A percentile compares a stretch with the other conserved stretches of the same genome.
Conservation (phyloP, 2,797 vertebrate genomes). For the Phyllotis vaccarum region DNA sequence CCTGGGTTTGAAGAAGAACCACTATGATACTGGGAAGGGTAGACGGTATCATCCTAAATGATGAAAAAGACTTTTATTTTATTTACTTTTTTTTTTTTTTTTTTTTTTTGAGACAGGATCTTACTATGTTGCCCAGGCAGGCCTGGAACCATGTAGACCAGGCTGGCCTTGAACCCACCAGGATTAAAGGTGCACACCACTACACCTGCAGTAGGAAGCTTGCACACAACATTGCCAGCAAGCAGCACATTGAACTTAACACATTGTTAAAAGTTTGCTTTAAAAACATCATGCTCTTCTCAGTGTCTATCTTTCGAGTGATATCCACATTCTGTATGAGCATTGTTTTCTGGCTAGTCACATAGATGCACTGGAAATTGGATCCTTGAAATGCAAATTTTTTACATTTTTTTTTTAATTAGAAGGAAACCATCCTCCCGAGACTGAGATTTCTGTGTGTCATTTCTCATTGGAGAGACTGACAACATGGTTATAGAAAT, state of each 20-base stretch:
- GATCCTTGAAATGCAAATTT: slow-evolving; percentile 1
- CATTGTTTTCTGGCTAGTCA: not conserved
- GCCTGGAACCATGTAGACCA: not conserved
- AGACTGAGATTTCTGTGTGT: not conserved
- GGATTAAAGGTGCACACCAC: not conserved
- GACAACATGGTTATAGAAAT: not conserved
- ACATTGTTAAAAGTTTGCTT: not conserved
- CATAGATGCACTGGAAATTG: not conserved
- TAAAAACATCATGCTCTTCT: not conserved
- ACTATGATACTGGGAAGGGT: not conserved
- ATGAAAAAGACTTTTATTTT: not conserved
- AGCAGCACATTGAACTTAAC: not conserved
- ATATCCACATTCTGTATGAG: not conserved
- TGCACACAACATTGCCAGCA: not conserved
- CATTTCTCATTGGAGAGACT: not conserved
- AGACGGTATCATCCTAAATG: not conserved
- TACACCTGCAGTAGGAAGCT: not conserved
- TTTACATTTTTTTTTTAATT: slow-evolving; percentile 26
- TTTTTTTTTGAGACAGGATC: not conserved
- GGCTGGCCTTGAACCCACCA: not conserved
- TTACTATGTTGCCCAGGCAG: not conserved
- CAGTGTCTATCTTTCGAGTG: not conserved
- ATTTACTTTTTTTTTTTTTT: too few species aligned
- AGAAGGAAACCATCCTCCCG: not conserved
- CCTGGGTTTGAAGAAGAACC: not conserved